phyloP scores from a whole-genome alignment of 2,113 vertebrate genomes.

The Halichoerus grypus region DNA sequence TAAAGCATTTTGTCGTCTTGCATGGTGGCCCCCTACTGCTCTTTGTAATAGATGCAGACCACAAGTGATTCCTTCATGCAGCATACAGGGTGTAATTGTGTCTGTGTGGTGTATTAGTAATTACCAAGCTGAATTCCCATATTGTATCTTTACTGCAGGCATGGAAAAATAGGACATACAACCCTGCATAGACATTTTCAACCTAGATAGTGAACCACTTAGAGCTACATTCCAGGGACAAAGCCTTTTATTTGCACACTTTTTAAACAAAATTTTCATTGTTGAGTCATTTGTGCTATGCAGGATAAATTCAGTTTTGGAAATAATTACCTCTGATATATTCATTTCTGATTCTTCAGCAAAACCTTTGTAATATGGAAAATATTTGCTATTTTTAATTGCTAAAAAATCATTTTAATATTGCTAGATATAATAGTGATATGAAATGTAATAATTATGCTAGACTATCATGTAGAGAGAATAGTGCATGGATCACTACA shows the following conservation, averaged over 20 bases:
- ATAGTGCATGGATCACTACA: not conserved
- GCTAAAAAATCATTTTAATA: conserved; percentile 53
- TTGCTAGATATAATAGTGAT: not conserved
- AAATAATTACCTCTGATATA: conserved; percentile 76
- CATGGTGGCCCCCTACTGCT: conserved; percentile 86
- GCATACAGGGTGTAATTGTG: conserved; percentile 96
- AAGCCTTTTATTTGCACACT: conserved; percentile 84
- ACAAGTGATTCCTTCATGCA: conserved; percentile 96
- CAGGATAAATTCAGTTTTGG: conserved; percentile 73
- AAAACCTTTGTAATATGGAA: conserved; percentile 47
- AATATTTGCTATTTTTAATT: conserved; percentile 58
- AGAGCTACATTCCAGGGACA: conserved; percentile 83
- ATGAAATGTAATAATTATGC: not conserved
- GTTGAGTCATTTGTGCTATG: conserved; percentile 74
- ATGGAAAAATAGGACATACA: conserved; percentile 89
- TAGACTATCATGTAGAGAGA: not conserved
- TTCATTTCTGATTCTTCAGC: conserved; percentile 25
- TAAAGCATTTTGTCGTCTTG: conserved; percentile 87
- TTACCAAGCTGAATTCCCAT: conserved; percentile 96
- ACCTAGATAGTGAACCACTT: conserved; percentile 88
- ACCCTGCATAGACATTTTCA: conserved; percentile 86
- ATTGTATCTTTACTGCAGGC: conserved; percentile 93
- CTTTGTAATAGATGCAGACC: conserved; percentile 89
- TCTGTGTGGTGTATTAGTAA: conserved; percentile 94
- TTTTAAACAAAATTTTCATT: conserved; percentile 80